Conservation (phyloP, 2,888 invertebrate species). For the Latrodectus hesperus region DNA sequence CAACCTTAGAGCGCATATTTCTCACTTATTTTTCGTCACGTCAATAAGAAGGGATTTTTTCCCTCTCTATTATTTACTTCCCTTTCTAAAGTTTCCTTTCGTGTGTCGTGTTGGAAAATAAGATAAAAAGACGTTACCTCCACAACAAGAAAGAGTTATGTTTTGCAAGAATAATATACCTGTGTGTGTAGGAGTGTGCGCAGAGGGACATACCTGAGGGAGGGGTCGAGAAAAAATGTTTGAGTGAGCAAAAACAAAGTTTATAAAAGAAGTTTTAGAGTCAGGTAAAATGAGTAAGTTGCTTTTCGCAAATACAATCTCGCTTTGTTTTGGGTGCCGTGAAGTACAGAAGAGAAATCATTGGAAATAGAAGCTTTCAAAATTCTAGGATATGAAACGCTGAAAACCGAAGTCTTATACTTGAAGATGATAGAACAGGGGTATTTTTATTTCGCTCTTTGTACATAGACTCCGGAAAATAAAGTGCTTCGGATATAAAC, state of each 20-base stretch:
- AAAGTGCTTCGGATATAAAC: too few species aligned
- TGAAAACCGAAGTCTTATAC: background rate
- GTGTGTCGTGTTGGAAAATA: background rate
- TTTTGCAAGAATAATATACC: background rate
- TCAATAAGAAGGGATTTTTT: background rate
- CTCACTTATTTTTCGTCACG: background rate
- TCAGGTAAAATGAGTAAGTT: constrained; percentile 17
- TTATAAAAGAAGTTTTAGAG: constrained; percentile 11
- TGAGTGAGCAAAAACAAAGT: background rate
- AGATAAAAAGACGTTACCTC: constrained; percentile 12
- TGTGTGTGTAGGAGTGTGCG: background rate
- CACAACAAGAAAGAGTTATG: constrained; percentile 4
- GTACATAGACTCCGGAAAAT: too few species aligned
- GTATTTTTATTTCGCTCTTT: too few species aligned
- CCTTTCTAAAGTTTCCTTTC: background rate
- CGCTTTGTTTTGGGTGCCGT: background rate
- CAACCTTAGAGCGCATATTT: background rate
- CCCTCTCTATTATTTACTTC: background rate
- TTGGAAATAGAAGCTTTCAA: constrained; percentile 15
- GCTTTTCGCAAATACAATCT: constrained; percentile 12
- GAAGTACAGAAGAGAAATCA: background rate
- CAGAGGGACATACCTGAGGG: background rate
- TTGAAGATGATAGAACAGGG: background rate
- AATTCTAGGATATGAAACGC: background rate
- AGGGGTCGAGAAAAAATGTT: background rate